Evolutionary conservation across 2,888 invertebrate species (phyloP).

Genomic region (Pyralis farinalis): DNA sequence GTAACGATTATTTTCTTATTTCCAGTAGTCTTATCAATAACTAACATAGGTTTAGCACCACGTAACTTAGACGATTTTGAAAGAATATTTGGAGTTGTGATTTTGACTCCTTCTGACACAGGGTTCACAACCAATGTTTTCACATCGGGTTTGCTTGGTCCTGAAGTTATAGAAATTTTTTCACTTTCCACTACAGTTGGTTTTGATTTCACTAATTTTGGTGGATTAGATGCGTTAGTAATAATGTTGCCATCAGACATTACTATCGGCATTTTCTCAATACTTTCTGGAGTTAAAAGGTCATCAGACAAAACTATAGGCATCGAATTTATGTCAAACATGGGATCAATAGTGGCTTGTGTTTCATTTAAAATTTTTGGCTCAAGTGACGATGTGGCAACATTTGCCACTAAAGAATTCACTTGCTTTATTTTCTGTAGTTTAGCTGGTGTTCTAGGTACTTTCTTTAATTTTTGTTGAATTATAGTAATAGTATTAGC

Average conservation of each 20-base stretch:
- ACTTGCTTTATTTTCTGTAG: slow-evolving; percentile 53
- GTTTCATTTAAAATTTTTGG: slow-evolving; percentile 34
- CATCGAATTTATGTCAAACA: slow-evolving; percentile 89
- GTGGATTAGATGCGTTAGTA: slow-evolving; percentile 44
- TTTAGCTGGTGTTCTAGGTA: slow-evolving; percentile 52
- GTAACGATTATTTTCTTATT: slow-evolving; percentile 74
- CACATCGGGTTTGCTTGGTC: slow-evolving; percentile 50
- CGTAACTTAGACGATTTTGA: slow-evolving; percentile 71
- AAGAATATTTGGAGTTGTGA: slow-evolving; percentile 69
- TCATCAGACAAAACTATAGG: slow-evolving; percentile 88
- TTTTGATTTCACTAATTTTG: slow-evolving; percentile 56
- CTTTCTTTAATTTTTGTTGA: slow-evolving; percentile 62
- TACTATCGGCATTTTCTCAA: slow-evolving; percentile 85
- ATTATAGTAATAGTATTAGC: slow-evolving; percentile 56
- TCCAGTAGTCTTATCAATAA: slow-evolving; percentile 69
- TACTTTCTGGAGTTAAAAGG: slow-evolving; percentile 83
- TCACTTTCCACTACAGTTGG: slow-evolving; percentile 45
- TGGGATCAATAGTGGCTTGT: slow-evolving; percentile 53
- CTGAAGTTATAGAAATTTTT: slow-evolving; percentile 42
- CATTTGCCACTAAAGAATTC: slow-evolving; percentile 1
- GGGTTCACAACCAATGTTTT: slow-evolving; percentile 67
- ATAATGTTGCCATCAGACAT: slow-evolving; percentile 70
- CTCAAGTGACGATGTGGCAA: slow-evolving; percentile 45
- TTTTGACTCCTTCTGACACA: slow-evolving; percentile 50
- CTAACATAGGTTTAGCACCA: slow-evolving; percentile 67